Base-by-base conservation (phyloP, 2,113 vertebrate genomes). In the Hippopotamus amphibius region DNA sequence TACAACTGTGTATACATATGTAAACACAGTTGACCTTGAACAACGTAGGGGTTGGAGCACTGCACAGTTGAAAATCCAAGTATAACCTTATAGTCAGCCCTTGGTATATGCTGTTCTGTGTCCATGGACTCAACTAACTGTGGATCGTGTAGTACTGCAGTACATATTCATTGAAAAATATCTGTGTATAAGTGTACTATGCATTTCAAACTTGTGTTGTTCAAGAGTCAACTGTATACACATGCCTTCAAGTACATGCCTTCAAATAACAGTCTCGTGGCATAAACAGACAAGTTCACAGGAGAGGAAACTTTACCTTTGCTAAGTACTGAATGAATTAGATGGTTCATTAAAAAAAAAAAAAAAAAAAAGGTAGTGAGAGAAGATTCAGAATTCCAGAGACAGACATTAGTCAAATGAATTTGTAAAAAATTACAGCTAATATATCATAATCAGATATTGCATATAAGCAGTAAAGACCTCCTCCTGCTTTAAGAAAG, bases 321-420 rank as follows among this genome's bases (percentile, higher is more conserved):
- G 57, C 26, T 50, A 86, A n/a, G 11, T 16, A 2, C 41, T 37
- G 50, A 93, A 53, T 43, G 24, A 95, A 72, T 68, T 57, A 93
- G 81, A 57, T 69, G 16, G 24, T 46, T 95, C 53, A 28, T 65
- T 65, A 11, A 24, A 9, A 74, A 53, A 24, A 8, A 66, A 74
- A 53, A 24, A 8, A 66, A 28, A 61, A 77, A 53, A 6, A 43
- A 57, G 6, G 2, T 53, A 46, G 37, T 59, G 71, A 81, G 43
- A 66, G 41, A 90, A 65, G 46, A 72, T 84, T 66, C 48, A 92
- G 55, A 88, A 59, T 63, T 90, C 33, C 41, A 92, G 12, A 93
- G 13, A 77, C 2, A 91, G 28, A 87, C 11, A 87, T 76, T 41
- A 82, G 37, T 71, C 53, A 87, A 71, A 71, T 33, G 7, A 77